Evolutionary conservation across 2,888 invertebrate genomes (phyloP), one percentile per base, ranked within the genome.

Genomic region (Syrista parreyssii): DNA sequence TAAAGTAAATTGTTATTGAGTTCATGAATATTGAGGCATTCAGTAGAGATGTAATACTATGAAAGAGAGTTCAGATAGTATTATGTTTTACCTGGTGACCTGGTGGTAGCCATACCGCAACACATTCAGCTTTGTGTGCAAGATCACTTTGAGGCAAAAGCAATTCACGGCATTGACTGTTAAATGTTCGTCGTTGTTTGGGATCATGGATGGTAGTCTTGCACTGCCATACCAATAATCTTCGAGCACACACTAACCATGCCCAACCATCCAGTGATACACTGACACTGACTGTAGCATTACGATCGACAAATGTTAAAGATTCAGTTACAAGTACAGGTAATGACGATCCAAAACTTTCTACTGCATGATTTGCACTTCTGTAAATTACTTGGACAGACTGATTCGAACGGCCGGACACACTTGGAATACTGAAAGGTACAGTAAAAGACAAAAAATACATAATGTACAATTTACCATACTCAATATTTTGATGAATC

Each of bases 241-340:
- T 94, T 0, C 98, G 93, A 0, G 97, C 97, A 84, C 96, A 95
- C 3, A 98, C 98, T 76, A 97, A 93, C 96, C 97, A 96, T 80
- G 95, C 96, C 96, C 96, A 96, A 0, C 96, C 96, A 83, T 94
- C 94, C 0, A 93, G 91, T 0, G 95, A 95, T 79, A 96, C 91
- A 34, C 93, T 93, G 0, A 95, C 95, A 80, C 94, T 95, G 36
- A 94, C 93, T 33, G 93, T 92, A 0, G 93, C 92, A 82, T 92
- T 93, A 23, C 95, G 92, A 78, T 96, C 96, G 86, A 96, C 94
- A 92, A 96, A 96, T 73, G 97, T 96, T 34, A 98, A 92, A 0
- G 97, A 96, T 92, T 98, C 98, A 33, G 97, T 97, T 3, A 98
- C 96, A 79, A 96, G 93, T 1, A 98, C 97, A 40, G 98, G 98